These are phyloP conservation scores for Athrips mouffetella DNA, from an alignment of 2,888 invertebrate species.

Conservation along the genomic window DNA sequence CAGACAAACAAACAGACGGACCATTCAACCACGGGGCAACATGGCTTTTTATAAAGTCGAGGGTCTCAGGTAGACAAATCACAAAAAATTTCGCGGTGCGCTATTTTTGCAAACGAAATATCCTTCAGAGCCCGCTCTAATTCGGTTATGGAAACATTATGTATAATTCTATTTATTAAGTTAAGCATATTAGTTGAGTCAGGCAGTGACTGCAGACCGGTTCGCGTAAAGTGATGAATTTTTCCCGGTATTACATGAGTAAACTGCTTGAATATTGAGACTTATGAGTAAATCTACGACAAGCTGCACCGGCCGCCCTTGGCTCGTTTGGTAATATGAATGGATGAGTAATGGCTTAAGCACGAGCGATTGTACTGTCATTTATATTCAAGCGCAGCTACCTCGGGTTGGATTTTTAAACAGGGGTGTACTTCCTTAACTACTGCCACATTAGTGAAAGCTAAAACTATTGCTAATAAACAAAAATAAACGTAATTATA, in stretches of 20 bases:
- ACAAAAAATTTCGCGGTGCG: no score
- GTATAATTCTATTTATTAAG: no score
- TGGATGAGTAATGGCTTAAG: conserved; percentile 40
- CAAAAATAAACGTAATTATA: neutral
- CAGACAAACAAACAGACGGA: no score
- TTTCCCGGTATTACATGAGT: conserved; percentile 58
- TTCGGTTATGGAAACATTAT: no score
- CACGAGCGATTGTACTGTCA: conserved; percentile 12
- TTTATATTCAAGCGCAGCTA: conserved; percentile 8
- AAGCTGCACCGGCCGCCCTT: conserved; percentile 34
- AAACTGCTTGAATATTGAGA: conserved; percentile 42
- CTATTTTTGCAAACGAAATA: no score
- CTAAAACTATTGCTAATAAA: no score
- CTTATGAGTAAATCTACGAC: conserved; percentile 39
- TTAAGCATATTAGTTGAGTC: conserved; percentile 36
- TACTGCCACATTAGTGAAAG: neutral
- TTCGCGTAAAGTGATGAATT: conserved; percentile 52
- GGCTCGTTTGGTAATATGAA: conserved; percentile 46
- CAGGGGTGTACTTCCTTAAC: no score
- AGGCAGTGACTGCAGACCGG: conserved; percentile 46
- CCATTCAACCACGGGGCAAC: no score
- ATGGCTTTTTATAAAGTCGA: no score
- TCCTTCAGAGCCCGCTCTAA: no score
- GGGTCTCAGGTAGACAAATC: no score
- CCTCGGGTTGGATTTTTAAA: conserved; percentile 7